phyloP scores from a whole-genome alignment of 2,797 vertebrate species.

The Myotis vivesi region DNA sequence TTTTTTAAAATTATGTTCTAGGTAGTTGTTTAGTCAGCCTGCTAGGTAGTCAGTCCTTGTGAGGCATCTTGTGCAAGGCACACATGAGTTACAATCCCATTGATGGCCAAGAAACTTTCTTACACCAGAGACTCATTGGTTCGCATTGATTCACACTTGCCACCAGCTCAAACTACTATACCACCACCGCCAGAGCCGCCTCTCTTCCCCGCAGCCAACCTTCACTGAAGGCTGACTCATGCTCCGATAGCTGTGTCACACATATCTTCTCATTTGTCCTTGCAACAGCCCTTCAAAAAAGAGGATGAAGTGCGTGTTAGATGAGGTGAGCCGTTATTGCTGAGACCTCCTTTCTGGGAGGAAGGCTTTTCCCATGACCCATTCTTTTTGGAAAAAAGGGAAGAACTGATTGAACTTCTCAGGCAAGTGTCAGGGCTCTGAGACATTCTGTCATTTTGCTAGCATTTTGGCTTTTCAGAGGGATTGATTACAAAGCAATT shows the following conservation, averaged over 20 bases:
- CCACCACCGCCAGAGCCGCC: accelerated
- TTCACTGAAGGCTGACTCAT: not conserved
- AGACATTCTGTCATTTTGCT: not conserved
- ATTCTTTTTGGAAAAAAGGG: not conserved
- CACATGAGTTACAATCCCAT: not conserved
- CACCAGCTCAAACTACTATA: not conserved
- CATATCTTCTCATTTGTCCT: not conserved
- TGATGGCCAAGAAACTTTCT: not conserved
- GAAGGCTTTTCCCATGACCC: not conserved
- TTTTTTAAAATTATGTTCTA: not conserved
- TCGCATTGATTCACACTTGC: not conserved
- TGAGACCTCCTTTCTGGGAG: not conserved
- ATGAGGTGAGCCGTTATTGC: not conserved
- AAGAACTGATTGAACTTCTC: constrained; percentile 14
- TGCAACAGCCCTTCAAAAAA: not conserved
- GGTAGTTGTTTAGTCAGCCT: not conserved
- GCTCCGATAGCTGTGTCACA: not conserved
- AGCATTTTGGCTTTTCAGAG: not conserved
- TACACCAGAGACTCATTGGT: not conserved
- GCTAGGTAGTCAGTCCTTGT: not conserved
- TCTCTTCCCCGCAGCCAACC: accelerated
- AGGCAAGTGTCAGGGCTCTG: not conserved
- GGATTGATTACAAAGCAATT: constrained; percentile 55
- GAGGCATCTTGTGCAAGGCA: not conserved
- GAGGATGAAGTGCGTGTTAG: not conserved